Base-by-base conservation (phyloP, 2,888 invertebrate genomes). In the Lithophane socia region DNA sequence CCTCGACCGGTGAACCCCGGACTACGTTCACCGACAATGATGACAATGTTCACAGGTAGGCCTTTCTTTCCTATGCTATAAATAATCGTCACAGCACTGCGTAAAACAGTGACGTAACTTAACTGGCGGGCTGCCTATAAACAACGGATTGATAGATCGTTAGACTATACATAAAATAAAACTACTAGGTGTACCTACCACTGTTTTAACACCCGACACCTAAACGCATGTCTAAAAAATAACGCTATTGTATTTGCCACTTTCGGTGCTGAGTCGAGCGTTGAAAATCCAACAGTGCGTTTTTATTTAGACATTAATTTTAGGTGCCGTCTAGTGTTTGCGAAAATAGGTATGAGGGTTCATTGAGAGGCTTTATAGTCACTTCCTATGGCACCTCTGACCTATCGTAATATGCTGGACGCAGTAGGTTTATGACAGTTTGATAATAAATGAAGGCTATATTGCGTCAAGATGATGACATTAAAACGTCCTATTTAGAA, bases 71-170 rank as follows among this genome's bases (percentile, higher is more conserved):
- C 10, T 24, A 37, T 61, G 24, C 61, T 3, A 47, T 61, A 79
- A 37, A 47, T 42, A 74, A 52, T 42, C n/a, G 10, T 29, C 13
- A 47, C 24, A 47, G 44, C 10, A 13, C 37, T 64, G 47, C 52
- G 49, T 60, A 54, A 16, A 75, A 13, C 24, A 47, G 37, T 79
- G 65, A 66, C 18, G 44, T 21, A 12, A 37, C 4, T 56, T 37
- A 37, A 49, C 29, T 44, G 44, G 44, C 44, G 9, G 21, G n/a
- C 42, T 65, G 52, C 18, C 54, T 49, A 42, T 75, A 60, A 54
- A 82, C 54, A 24, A 44, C 76, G 66, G n/a, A n/a, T 75, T 79
- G 65, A 75, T 66, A 3, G 79, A 42, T 66, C 66, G 82, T 81
- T 75, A 66, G 65, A 54, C 24, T 66, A 44, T n/a, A n/a, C 54